Percentiles rank a stretch among this genome's conserved stretches.
Evolutionary conservation across 2,797 vertebrate genomes (phyloP).

Genomic region (Helostoma temminkii): DNA sequence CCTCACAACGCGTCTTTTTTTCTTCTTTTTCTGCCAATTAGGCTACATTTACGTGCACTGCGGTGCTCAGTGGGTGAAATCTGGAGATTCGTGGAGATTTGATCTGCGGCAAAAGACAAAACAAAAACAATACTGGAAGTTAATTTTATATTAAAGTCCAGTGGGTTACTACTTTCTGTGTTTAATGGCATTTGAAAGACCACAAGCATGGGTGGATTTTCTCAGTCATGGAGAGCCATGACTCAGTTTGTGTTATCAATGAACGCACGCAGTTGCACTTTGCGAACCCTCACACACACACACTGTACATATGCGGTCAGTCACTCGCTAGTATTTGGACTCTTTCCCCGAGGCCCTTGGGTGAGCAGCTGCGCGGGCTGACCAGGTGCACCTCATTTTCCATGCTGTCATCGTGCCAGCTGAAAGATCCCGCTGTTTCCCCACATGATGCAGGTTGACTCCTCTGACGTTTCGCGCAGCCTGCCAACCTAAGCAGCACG

Average conservation of each 20-base stretch:
- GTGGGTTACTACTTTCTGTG: constrained; percentile 13
- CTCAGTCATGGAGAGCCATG: constrained; percentile 35
- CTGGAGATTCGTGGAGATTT: constrained; percentile 18
- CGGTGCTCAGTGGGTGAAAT: constrained; percentile 17
- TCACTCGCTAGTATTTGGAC: constrained; percentile 46
- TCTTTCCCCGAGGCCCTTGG: constrained; percentile 43
- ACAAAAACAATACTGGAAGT: constrained; percentile 11
- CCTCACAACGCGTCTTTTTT: constrained; percentile 16
- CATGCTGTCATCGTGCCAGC: constrained; percentile 56
- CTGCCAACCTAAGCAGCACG: constrained; percentile 6
- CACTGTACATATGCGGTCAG: constrained; percentile 34
- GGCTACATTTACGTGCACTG: constrained; percentile 59
- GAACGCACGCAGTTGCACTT: constrained; percentile 15
- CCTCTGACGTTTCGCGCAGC: constrained; percentile 33
- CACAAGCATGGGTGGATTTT: constrained; percentile 28
- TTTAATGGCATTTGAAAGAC: constrained; percentile 5
- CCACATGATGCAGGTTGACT: constrained; percentile 46
- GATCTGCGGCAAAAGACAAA: constrained; percentile 17
- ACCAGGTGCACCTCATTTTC: constrained; percentile 71
- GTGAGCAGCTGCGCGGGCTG: constrained; percentile 67
- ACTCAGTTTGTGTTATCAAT: constrained; percentile 53
- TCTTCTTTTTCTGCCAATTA: background rate
- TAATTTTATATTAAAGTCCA: background rate
- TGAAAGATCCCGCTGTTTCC: constrained; percentile 41
- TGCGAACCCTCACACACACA: constrained; percentile 9